phyloP scores from a whole-genome alignment of 1,140 invertebrate species.

The Eupeodes corollae region DNA sequence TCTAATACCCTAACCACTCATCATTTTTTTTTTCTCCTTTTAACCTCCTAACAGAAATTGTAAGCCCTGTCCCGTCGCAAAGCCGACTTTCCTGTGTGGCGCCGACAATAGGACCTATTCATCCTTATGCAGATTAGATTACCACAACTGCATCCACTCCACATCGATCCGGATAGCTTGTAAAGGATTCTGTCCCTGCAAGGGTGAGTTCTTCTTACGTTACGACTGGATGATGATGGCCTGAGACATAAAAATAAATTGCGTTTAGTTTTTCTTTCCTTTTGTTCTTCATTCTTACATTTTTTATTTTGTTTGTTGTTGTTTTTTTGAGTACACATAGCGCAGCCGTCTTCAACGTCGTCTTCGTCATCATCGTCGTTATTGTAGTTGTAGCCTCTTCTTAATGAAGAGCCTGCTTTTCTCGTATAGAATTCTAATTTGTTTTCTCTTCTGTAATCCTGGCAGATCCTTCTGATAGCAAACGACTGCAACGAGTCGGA shows the following conservation, averaged over 20 bases:
- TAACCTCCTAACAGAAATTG: slow-evolving; percentile 46
- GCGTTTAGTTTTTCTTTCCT: no score
- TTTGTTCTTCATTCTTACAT: no score
- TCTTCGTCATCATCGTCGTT: no score
- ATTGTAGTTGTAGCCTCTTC: no score
- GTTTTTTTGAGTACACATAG: no score
- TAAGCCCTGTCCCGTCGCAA: slow-evolving; percentile 64
- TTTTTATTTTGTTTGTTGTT: no score
- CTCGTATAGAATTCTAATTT: no score
- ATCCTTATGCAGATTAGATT: slow-evolving; percentile 75
- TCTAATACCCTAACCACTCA: background rate
- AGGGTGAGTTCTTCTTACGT: slow-evolving; percentile 32
- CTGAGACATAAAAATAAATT: no score
- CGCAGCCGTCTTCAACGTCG: no score
- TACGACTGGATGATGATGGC: no score
- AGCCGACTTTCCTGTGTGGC: slow-evolving; percentile 73
- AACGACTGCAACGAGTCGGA: slow-evolving; percentile 48
- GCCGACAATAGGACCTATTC: slow-evolving; percentile 88
- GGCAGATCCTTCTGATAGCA: slow-evolving; percentile 44
- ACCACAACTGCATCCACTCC: slow-evolving; percentile 81
- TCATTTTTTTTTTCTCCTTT: background rate
- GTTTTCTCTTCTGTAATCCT: no score
- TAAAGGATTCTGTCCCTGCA: slow-evolving; percentile 84
- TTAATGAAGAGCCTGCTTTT: no score
- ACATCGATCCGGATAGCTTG: slow-evolving; percentile 63